Evolutionary conservation across 2,113 vertebrate species (phyloP).

Genomic region (Felis chaus): DNA sequence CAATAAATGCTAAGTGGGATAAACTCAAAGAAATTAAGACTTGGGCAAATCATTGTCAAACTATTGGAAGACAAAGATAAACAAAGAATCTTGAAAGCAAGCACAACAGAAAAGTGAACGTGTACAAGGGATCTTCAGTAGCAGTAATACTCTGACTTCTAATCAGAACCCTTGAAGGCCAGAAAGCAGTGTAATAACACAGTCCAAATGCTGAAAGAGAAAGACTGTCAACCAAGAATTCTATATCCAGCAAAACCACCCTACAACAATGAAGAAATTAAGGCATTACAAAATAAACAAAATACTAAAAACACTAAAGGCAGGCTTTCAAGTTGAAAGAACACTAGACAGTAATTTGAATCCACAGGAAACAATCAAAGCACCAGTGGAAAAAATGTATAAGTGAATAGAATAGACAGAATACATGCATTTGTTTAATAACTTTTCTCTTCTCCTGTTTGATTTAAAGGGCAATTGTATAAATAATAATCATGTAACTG

Average conservation of each 20-base stretch:
- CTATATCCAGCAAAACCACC: background rate
- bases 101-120: background rate
- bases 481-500: background rate
- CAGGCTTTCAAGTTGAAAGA: background rate
- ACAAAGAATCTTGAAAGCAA: background rate
- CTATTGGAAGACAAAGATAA: background rate
- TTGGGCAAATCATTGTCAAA: background rate
- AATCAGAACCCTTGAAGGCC: background rate
- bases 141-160: background rate
- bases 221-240: background rate
- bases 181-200: background rate
- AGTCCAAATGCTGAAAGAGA: background rate
- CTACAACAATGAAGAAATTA: background rate
- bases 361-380: background rate
- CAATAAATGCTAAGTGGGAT: conserved; percentile 2
- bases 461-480: background rate
- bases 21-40: background rate
- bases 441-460: background rate
- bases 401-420: background rate
- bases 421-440: background rate
- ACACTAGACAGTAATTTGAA: background rate
- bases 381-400: background rate
- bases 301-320: background rate
- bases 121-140: background rate
- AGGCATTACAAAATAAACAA: background rate